Percentiles rank a stretch among this genome's conserved stretches.
Evolutionary conservation across 2,113 vertebrate species (phyloP).

Genomic region (Corythornis cristatus): DNA sequence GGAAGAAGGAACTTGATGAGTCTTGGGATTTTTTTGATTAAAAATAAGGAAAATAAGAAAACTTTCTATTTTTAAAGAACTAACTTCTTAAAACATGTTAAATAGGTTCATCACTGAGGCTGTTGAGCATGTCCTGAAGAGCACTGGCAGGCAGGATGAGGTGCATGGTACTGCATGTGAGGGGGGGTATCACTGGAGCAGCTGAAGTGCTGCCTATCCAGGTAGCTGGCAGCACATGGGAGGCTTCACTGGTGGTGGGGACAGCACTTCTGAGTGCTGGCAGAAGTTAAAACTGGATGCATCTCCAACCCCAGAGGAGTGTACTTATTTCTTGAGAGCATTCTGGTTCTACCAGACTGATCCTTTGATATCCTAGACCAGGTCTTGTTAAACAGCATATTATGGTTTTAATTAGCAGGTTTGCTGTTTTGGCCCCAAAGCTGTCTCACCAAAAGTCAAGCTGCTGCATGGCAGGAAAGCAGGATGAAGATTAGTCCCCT

Average conservation of each 20-base stretch:
- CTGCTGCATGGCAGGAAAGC: not conserved
- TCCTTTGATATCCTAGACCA: not conserved
- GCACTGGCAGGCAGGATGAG: not conserved
- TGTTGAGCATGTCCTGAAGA: not conserved
- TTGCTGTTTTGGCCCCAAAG: not conserved
- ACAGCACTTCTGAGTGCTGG: not conserved
- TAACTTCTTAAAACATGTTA: not conserved
- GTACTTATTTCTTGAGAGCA: not conserved
- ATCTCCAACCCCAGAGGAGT: not conserved
- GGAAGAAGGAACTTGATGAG: not conserved
- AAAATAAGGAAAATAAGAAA: not conserved
- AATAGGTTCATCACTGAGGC: not conserved
- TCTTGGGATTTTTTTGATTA: not conserved
- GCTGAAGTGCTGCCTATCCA: not conserved
- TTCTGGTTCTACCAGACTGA: not conserved
- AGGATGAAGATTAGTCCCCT: not conserved
- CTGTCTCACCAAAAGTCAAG: not conserved
- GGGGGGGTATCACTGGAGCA: not conserved
- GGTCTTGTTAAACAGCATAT: not conserved
- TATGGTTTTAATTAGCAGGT: not conserved
- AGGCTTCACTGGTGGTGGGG: not conserved
- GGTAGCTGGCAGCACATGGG: not conserved
- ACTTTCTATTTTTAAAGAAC: not conserved
- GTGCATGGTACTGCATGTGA: accelerated
- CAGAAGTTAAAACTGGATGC: not conserved